Evolutionary conservation across 92 coral and sea anemone species (phyloP).

Genomic region (Parazoanthus atlanticus): DNA sequence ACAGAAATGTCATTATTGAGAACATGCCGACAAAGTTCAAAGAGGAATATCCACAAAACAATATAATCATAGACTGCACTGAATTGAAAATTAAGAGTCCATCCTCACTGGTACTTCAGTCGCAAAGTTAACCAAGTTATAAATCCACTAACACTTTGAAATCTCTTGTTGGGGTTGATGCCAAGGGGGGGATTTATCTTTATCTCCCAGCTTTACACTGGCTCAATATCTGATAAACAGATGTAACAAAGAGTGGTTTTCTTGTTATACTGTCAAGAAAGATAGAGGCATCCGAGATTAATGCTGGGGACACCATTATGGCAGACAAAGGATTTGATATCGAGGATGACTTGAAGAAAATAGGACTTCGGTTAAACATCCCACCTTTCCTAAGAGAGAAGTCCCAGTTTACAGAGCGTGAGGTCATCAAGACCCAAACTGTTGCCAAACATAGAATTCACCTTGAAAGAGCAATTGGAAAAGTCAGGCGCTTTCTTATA

Average conservation of each 20-base stretch:
- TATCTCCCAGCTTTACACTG: slow-evolving; percentile 58
- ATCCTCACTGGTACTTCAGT: slow-evolving; percentile 45
- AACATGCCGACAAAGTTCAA: slow-evolving; percentile 42
- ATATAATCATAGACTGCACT: slow-evolving; percentile 47
- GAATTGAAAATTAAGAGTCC: slow-evolving; percentile 50
- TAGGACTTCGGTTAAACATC: slow-evolving; percentile 46
- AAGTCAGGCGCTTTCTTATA: slow-evolving; percentile 48
- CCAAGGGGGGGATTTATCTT: slow-evolving; percentile 18
- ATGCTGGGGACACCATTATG: slow-evolving; percentile 57
- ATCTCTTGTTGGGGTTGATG: slow-evolving; percentile 46
- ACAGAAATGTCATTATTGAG: slow-evolving; percentile 33
- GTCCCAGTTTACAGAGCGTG: slow-evolving; percentile 50
- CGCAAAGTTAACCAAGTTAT: slow-evolving; percentile 57
- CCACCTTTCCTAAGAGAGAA: slow-evolving; percentile 42
- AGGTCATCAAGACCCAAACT: too few species aligned
- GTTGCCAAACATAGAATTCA: slow-evolving; percentile 49
- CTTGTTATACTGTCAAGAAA: slow-evolving; percentile 53
- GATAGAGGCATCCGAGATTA: slow-evolving; percentile 28
- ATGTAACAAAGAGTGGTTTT: slow-evolving; percentile 48
- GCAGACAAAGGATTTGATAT: slow-evolving; percentile 57
- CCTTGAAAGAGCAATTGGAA: slow-evolving; percentile 58
- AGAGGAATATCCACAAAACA: slow-evolving; percentile 38
- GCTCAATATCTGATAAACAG: slow-evolving; percentile 56
- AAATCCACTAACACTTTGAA: slow-evolving; percentile 61
- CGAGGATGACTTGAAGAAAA: slow-evolving; percentile 41